A percentile compares a stretch with the other conserved stretches of the same genome.
Conservation (phyloP, 23 tunicate species). For the Ciona savignyi region DNA sequence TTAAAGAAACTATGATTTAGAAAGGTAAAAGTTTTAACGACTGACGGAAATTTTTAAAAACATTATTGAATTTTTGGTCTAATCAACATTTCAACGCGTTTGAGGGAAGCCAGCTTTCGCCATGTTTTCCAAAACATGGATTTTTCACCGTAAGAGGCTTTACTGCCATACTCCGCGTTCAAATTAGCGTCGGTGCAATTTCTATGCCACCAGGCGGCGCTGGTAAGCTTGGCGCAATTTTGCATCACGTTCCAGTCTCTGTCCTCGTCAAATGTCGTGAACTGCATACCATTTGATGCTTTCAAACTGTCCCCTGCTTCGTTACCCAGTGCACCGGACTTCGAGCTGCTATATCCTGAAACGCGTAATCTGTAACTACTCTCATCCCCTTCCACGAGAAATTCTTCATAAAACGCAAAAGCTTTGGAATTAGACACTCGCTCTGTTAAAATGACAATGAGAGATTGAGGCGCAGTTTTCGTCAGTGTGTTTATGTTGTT, state of each 20-base stretch:
- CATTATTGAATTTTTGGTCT: too few relatives aligned
- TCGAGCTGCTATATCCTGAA: conserved; percentile 2
- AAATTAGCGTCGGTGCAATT: conserved; percentile 55
- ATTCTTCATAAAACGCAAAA: conserved; percentile 26
- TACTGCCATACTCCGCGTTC: conserved; percentile 33
- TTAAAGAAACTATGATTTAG: too few relatives aligned
- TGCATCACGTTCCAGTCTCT: conserved; percentile 15
- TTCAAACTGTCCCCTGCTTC: conserved; percentile 53
- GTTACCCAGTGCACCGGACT: neutral
- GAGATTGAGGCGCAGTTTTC: conserved; percentile 14
- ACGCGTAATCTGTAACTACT: conserved; percentile 19
- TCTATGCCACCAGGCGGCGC: conserved; percentile 67
- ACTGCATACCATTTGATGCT: conserved; percentile 55
- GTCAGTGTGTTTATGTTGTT: conserved; percentile 14
- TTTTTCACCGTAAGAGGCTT: too few relatives aligned
- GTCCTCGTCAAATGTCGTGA: conserved; percentile 41
- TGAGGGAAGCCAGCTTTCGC: too few relatives aligned
- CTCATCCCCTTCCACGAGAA: conserved; percentile 16
- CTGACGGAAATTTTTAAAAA: too few relatives aligned
- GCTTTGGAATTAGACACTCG: conserved; percentile 3
- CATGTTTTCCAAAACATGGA: too few relatives aligned
- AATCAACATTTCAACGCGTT: too few relatives aligned
- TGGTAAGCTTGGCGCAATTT: conserved; percentile 35
- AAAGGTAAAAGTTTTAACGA: too few relatives aligned
- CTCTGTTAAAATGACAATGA: conserved; percentile 13